Evolutionary conservation across 2,797 vertebrate genomes (phyloP), one percentile per base, ranked within the genome.

Genomic region (Selene dorsalis): DNA sequence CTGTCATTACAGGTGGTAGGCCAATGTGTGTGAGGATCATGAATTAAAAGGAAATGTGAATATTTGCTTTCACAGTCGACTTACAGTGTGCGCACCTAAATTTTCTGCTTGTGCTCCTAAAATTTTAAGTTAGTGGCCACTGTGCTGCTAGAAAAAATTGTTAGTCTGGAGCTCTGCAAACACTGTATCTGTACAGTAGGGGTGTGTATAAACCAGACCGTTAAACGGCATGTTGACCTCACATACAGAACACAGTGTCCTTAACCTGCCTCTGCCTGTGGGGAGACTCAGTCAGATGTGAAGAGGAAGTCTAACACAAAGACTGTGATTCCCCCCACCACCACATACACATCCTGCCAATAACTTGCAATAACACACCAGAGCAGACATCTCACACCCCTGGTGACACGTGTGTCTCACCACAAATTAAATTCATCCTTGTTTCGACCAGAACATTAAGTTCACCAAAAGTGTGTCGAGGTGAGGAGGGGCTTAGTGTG

Each of bases 241-340:
- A 9, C 26, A 43, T 4, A 5, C 24, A 45, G 50, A 64, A 75
- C 55, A 66, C 47, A 30, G 8, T 70, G 66, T 80, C 38, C 65
- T 59, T 57, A 0, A 3, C 41, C 30, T 52, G 18, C 24, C 50
- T 24, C 18, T n/a, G 9, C 18, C 47, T 9, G 47, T 9, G 2
- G 35, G 14, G 4, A 24, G 32, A 39, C 35, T 4, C 3, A 14
- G 11, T 30, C 0, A 52, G 24, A 32, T 16, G 8, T 20, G 32
- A 6, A 41, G 17, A n/a, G 22, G 63, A 50, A 32, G 52, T 68
- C 48, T 13, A 17, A 17, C 22, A 66, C 48, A 45, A 22, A 47
- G 28, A 17, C 41, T 0, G 2, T 14, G 45, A 20, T 4, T 1
- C 5, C 9, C 30, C 13, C 22, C 4, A 12, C 10, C n/a, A 22